Base-by-base conservation (phyloP, 2,797 vertebrate genomes). In the Cuculus canorus region DNA sequence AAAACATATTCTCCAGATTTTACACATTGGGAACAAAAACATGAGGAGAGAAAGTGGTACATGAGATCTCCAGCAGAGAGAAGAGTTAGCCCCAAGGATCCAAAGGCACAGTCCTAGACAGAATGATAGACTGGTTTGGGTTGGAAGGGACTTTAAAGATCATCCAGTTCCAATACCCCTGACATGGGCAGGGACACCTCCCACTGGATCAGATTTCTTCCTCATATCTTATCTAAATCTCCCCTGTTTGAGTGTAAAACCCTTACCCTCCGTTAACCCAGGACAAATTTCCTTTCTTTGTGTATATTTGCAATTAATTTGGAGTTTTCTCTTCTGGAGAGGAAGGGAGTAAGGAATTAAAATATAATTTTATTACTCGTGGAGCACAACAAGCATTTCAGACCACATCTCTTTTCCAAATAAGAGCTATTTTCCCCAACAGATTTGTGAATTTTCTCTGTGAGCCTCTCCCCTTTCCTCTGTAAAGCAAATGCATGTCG, bases 401-500 rank as follows among this genome's bases (percentile, higher is more conserved):
- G 10, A 6, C 54, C 23, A 28, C 77, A 5, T 23, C 48, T 53
- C 45, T 71, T 18, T 54, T 50, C 69, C 84, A 43, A 21, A 28
- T 3, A 48, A 8, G 7, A 66, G 11, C 8, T 48, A 83, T 30
- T 33, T 28, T 5, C 35, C 60, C 11, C 59, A 45, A 2, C 7
- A 28, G 63, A 27, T 39, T 4, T 57, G 37, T 41, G 17, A 88
- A 50, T 72, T 16, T 3, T 35, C 53, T 50, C 52, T 4, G 10
- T 5, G 70, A 78, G 32, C n/a, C 10, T 72, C 64, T 71, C 16
- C 32, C 35, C 6, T 24, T 59, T 21, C 48, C 32, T 9, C 52
- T 19, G 6, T 37, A 57, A 61, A 56, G 33, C 22, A 21, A 50
- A 59, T 3, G 4, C 0, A 0, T 1, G 17, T 37, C 11, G 28